A percentile compares a stretch with the other conserved stretches of the same genome.
Conservation (phyloP, 1,140 invertebrate species). For the Zaprionus inermis region DNA sequence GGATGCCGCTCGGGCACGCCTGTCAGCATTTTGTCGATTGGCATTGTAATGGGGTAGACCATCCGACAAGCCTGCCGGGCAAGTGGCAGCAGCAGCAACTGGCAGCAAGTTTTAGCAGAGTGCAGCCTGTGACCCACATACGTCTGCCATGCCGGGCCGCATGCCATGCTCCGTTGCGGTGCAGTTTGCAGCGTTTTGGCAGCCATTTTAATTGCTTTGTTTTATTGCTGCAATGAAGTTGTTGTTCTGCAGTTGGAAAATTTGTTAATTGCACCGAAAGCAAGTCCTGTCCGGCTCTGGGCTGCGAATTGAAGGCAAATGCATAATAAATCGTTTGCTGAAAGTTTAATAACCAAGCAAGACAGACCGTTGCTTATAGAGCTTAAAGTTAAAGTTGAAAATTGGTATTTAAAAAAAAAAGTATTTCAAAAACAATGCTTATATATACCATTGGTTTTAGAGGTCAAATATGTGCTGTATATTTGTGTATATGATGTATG, state of each 20-base stretch:
- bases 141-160: background rate
- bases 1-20: conserved; percentile 31
- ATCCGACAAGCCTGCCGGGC: conserved; percentile 40
- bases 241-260: conserved; percentile 8
- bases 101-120: conserved; percentile 50
- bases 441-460: background rate
- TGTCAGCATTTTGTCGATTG: conserved; percentile 72
- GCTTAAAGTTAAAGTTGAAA: background rate
- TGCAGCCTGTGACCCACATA: conserved; percentile 63
- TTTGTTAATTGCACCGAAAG: conserved; percentile 35
- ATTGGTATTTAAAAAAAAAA: no score
- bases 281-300: background rate
- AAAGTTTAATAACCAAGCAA: conserved; percentile 3
- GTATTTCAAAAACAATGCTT: background rate
- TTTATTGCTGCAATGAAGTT: conserved; percentile 65
- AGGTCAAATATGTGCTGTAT: background rate
- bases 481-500: background rate
- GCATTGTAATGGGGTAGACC: conserved; percentile 62
- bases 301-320: conserved; percentile 9
- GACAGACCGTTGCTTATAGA: background rate
- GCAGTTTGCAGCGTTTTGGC: conserved; percentile 32
- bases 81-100: conserved; percentile 44
- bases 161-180: conserved; percentile 25
- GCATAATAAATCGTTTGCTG: conserved; percentile 17
- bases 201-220: conserved; percentile 76